Evolutionary conservation across 2,888 invertebrate genomes (phyloP).

Genomic region (Orchestes rusci): DNA sequence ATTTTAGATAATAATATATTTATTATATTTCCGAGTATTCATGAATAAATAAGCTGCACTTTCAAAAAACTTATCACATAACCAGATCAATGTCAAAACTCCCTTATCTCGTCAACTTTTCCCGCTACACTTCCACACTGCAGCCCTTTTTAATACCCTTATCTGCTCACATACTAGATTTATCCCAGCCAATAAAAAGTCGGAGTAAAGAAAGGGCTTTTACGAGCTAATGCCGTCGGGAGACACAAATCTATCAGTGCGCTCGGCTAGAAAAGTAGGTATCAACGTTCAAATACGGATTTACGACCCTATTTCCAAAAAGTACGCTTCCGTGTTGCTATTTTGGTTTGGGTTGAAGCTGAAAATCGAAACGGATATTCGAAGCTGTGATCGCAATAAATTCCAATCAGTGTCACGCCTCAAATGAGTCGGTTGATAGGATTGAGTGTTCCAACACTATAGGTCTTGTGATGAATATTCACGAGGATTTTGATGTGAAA

Average conservation of each 20-base stretch:
- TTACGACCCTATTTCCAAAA: constrained; percentile 10
- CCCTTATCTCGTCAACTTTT: too few relatives aligned
- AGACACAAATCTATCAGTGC: constrained; percentile 16
- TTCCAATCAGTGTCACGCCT: constrained; percentile 38
- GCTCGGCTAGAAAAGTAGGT: constrained; percentile 16
- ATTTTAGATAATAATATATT: too few relatives aligned
- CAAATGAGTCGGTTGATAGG: too few relatives aligned
- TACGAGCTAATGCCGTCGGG: constrained; percentile 12
- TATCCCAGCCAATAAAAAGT: constrained; percentile 1
- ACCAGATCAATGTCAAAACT: too few relatives aligned
- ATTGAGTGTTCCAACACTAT: too few relatives aligned
- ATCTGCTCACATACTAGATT: neutral
- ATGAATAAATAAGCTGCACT: too few relatives aligned
- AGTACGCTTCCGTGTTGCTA: constrained; percentile 14
- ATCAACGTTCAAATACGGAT: constrained; percentile 18
- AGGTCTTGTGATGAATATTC: too few relatives aligned
- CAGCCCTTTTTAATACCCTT: neutral
- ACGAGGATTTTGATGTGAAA: too few relatives aligned
- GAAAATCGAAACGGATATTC: constrained; percentile 32
- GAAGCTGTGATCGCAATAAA: constrained; percentile 37
- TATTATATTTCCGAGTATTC: too few relatives aligned
- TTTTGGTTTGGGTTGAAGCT: constrained; percentile 13
- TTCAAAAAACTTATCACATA: too few relatives aligned
- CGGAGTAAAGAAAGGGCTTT: constrained; percentile 3
- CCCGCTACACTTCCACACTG: neutral